Conservation (phyloP, 2,797 vertebrate genomes). For the Poecile montanus region DNA sequence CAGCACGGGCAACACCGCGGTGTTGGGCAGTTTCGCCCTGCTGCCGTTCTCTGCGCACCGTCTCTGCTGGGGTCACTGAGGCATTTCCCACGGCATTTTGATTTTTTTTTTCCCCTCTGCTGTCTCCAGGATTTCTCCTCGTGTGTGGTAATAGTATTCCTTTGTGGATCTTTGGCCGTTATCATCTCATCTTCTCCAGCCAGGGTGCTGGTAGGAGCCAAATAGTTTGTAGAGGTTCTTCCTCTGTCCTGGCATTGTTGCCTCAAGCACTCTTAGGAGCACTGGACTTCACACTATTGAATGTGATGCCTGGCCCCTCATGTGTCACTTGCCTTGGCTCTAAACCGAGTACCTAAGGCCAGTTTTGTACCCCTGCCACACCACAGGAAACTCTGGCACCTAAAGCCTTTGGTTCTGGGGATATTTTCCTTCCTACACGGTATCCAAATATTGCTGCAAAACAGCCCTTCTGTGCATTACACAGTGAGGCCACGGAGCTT, state of each 20-base stretch:
- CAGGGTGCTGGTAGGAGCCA: background rate
- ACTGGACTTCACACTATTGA: background rate
- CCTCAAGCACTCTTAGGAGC: background rate
- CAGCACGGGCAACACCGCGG: background rate
- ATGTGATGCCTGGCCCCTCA: rapidly evolving
- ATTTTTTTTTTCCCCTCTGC: rapidly evolving
- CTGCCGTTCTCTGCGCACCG: rapidly evolving
- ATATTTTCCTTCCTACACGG: background rate
- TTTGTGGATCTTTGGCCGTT: background rate
- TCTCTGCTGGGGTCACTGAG: background rate
- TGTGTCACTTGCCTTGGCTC: rapidly evolving
- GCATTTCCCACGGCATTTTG: background rate
- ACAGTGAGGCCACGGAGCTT: background rate
- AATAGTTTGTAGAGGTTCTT: background rate
- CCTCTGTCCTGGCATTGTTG: background rate
- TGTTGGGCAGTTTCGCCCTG: background rate
- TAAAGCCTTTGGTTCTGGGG: background rate
- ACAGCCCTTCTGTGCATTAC: conserved; percentile 21
- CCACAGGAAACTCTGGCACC: background rate
- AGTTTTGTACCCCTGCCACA: background rate
- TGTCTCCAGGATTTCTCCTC: background rate
- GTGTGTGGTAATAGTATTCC: background rate
- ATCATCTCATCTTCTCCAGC: background rate
- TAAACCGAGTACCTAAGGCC: background rate
- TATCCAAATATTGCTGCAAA: background rate